A percentile compares a stretch with the other conserved stretches of the same genome.
Conservation (phyloP, 1,140 invertebrate genomes). For the Aphaenogaster ashmeadi region DNA sequence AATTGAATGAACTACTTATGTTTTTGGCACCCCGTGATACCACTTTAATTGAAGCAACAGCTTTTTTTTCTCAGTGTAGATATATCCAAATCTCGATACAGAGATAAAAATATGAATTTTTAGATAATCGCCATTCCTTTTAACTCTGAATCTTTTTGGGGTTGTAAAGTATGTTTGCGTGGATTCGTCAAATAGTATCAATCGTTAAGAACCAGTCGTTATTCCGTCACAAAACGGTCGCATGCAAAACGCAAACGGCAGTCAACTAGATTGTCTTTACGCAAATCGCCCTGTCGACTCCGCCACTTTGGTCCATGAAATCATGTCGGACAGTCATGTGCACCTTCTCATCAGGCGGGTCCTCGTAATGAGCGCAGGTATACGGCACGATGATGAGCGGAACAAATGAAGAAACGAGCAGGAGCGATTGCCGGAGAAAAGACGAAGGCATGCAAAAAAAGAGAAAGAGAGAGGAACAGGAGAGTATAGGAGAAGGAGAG, state of each 20-base stretch:
- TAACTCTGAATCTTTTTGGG: background rate
- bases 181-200: background rate
- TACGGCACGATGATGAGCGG: slow-evolving; percentile 48
- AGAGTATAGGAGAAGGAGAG: slow-evolving; percentile 43
- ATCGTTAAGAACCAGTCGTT: background rate
- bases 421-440: background rate
- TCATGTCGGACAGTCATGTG: slow-evolving; percentile 39
- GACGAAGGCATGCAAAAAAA: slow-evolving; percentile 25
- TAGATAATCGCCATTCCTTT: background rate
- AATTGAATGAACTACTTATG: too few relatives aligned
- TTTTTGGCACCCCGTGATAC: too few relatives aligned
- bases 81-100: background rate
- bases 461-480: slow-evolving; percentile 32
- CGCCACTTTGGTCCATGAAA: slow-evolving; percentile 49
- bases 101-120: background rate
- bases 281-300: slow-evolving; percentile 21
- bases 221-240: background rate
- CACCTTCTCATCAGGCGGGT: slow-evolving; percentile 62
- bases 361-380: slow-evolving; percentile 68
- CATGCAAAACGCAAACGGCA: background rate
- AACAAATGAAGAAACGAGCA: slow-evolving; percentile 62
- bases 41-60: too few relatives aligned
- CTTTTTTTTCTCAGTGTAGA: background rate
- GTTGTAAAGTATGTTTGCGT: background rate
- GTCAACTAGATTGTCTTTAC: slow-evolving; percentile 55